A percentile compares a stretch with the other conserved stretches of the same genome.
These are phyloP conservation scores for Philonicus albiceps DNA, from an alignment of 2,888 invertebrate genomes.

Conservation along the genomic window DNA sequence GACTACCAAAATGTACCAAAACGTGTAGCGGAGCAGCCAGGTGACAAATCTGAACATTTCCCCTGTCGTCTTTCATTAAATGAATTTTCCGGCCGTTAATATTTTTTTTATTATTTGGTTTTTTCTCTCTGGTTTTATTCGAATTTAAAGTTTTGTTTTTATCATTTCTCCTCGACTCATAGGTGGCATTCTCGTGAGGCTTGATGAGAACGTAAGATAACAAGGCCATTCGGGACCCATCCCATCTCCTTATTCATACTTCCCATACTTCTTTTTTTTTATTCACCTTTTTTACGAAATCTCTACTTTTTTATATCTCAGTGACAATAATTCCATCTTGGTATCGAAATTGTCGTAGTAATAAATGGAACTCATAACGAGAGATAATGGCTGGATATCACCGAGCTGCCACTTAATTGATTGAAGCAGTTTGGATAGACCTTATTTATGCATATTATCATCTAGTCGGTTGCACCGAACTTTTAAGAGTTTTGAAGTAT, in stretches of 20 bases:
- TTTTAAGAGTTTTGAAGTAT: neutral
- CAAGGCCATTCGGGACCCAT: constrained; percentile 2
- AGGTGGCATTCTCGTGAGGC: constrained; percentile 25
- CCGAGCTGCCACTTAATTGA: constrained; percentile 18
- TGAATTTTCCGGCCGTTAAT: constrained; percentile 27
- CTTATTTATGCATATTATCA: constrained; percentile 21
- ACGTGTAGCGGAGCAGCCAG: constrained; percentile 37
- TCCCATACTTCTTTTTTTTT: neutral
- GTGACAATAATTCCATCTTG: constrained; percentile 24
- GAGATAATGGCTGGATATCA: constrained; percentile 49
- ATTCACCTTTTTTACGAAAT: neutral
- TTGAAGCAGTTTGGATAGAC: constrained; percentile 30
- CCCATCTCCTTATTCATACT: neutral
- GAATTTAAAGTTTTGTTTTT: constrained; percentile 13
- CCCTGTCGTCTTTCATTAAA: constrained; percentile 39
- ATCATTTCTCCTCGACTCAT: constrained; percentile 12
- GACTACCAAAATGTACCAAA: neutral
- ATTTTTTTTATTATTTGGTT: neutral
- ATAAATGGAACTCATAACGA: constrained; percentile 52
- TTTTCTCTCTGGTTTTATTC: neutral
- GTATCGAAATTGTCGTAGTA: constrained; percentile 42
- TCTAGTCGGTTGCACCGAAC: neutral
- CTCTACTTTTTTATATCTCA: neutral
- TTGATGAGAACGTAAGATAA: constrained; percentile 18
- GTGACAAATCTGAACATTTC: constrained; percentile 39